phyloP scores from a whole-genome alignment of 2,888 invertebrate genomes.

The Lasioglossum calceatum region DNA sequence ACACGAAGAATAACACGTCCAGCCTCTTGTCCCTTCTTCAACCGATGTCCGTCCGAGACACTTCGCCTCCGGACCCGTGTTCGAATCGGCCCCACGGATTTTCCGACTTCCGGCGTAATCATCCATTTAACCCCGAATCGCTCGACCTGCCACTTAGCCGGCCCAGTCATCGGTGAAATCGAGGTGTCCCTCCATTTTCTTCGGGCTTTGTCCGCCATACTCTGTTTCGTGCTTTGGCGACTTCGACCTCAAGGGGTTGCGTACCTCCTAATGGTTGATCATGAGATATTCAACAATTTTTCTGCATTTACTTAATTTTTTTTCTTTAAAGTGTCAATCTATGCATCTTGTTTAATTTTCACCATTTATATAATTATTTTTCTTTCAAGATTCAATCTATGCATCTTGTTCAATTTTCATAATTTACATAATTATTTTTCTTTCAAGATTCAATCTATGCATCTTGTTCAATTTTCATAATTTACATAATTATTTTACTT shows the following conservation, averaged over 20 bases:
- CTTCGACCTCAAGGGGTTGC: background rate
- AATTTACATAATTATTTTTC: too few relatives aligned
- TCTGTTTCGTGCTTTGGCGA: background rate
- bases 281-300: background rate
- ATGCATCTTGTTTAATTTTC: too few relatives aligned
- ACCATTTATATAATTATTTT: too few relatives aligned
- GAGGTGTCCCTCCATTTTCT: background rate
- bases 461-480: background rate
- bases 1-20: constrained; percentile 83
- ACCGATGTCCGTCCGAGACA: constrained; percentile 34
- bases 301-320: background rate
- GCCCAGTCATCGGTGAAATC: background rate
- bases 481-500: too few relatives aligned
- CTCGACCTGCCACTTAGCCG: background rate
- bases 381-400: too few relatives aligned
- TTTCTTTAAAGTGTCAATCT: background rate
- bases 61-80: constrained; percentile 52
- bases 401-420: too few relatives aligned
- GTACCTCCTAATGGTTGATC: background rate
- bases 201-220: background rate
- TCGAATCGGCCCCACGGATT: constrained; percentile 19
- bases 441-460: too few relatives aligned
- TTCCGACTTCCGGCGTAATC: constrained; percentile 32
- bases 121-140: constrained; percentile 13
- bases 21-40: constrained; percentile 74